Percentiles rank a stretch among this genome's conserved stretches.
Evolutionary conservation across 2,888 invertebrate genomes (phyloP).

Genomic region (Drosophila tanythrix): DNA sequence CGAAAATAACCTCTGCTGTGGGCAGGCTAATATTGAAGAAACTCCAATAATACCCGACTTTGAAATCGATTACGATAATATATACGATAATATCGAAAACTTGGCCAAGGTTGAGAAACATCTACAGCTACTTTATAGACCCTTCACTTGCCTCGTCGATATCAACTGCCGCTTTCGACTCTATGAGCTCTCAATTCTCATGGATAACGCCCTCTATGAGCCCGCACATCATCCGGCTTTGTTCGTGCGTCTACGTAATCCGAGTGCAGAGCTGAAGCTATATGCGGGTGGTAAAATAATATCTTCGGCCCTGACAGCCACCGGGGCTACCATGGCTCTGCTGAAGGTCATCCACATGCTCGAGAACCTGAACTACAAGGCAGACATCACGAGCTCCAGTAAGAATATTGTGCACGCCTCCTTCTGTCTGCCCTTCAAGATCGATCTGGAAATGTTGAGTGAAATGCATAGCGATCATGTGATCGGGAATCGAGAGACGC

Average conservation of each 20-base stretch:
- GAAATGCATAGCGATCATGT: slow-evolving; percentile 35
- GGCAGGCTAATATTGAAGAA: neutral
- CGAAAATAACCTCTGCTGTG: neutral
- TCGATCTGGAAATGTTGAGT: slow-evolving; percentile 46
- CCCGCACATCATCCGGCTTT: slow-evolving; percentile 56
- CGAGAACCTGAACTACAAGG: slow-evolving; percentile 54
- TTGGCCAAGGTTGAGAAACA: slow-evolving; percentile 45
- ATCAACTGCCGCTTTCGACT: slow-evolving; percentile 48
- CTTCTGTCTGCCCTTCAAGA: slow-evolving; percentile 63
- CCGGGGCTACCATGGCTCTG: slow-evolving; percentile 38
- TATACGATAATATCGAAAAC: slow-evolving; percentile 48
- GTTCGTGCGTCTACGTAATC: slow-evolving; percentile 37
- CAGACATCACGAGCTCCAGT: slow-evolving; percentile 36
- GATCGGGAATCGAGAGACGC: slow-evolving; percentile 24
- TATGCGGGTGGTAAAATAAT: slow-evolving; percentile 48
- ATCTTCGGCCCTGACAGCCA: slow-evolving; percentile 41
- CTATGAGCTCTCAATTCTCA: slow-evolving; percentile 51
- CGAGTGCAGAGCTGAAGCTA: slow-evolving; percentile 48
- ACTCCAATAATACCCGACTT: slow-evolving; percentile 15
- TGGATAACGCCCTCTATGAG: slow-evolving; percentile 57
- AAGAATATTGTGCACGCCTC: slow-evolving; percentile 61
- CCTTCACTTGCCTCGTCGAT: slow-evolving; percentile 60
- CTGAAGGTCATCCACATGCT: slow-evolving; percentile 49
- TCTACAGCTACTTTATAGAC: slow-evolving; percentile 57
- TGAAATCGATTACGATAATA: slow-evolving; percentile 52